phyloP scores from a whole-genome alignment of 1,140 invertebrate species.

The Diachasmimorpha longicaudata region DNA sequence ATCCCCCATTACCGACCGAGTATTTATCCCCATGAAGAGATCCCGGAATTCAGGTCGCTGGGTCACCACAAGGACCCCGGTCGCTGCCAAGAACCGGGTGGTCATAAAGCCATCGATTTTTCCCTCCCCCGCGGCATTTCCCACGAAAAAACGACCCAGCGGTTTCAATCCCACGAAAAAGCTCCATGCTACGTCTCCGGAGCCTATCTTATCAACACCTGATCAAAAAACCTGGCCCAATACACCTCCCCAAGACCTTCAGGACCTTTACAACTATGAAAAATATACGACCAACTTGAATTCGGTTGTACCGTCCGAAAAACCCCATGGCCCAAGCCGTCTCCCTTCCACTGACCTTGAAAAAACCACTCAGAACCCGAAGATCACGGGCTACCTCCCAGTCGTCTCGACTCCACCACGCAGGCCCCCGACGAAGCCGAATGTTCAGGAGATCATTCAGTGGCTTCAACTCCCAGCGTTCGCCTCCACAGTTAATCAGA shows the following conservation, averaged over 20 bases:
- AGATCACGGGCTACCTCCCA: not conserved
- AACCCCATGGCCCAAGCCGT: not conserved
- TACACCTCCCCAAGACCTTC: conserved; percentile 33
- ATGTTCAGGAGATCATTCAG: conserved; percentile 40
- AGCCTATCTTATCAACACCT: not conserved
- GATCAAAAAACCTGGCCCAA: conserved; percentile 52
- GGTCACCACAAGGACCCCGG: not conserved
- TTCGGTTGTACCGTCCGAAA: not conserved
- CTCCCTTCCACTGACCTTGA: not conserved
- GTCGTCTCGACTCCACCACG: conserved; percentile 6
- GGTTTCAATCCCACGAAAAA: not conserved
- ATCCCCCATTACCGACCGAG: not conserved
- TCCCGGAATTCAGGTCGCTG: not conserved
- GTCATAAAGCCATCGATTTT: conserved; percentile 15
- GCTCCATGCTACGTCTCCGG: not conserved
- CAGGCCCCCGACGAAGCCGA: conserved; percentile 25
- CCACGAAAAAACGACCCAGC: not conserved
- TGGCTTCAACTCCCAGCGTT: conserved; percentile 50
- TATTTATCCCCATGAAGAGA: not conserved
- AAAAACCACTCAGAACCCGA: not conserved
- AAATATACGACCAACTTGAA: conserved; percentile 45
- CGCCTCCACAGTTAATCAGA: conserved; percentile 26
- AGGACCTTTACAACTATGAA: conserved; percentile 52
- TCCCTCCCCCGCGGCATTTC: not conserved
- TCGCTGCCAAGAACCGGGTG: conserved; percentile 13